phyloP scores from a whole-genome alignment of 2,888 invertebrate genomes.

The Callyntrura guangdongensis region DNA sequence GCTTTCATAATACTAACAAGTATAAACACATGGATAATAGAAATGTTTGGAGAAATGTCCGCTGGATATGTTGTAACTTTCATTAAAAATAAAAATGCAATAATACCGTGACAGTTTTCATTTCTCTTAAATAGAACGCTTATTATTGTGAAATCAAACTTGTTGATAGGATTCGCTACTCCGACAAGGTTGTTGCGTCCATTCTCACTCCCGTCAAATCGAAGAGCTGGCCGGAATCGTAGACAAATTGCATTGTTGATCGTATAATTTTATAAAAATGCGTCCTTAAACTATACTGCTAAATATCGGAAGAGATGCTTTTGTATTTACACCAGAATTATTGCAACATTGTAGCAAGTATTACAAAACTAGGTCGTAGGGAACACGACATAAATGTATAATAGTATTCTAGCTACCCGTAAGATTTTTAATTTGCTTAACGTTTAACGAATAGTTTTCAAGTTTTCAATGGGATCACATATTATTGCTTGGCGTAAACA shows the following conservation, averaged over 20 bases:
- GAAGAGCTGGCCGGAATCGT: no score
- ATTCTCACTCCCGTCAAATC: neutral
- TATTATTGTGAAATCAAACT: neutral
- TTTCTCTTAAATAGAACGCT: neutral
- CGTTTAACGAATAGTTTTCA: no score
- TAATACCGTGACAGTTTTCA: constrained; percentile 4
- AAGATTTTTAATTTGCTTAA: no score
- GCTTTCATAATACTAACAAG: neutral
- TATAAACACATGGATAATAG: neutral
- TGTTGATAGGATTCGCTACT: neutral
- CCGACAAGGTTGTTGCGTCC: neutral
- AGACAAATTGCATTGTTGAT: neutral
- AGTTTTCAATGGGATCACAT: no score
- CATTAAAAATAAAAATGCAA: neutral
- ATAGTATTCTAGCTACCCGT: no score
- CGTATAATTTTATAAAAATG: neutral
- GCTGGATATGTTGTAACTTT: no score
- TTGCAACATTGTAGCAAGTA: neutral
- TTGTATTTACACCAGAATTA: neutral
- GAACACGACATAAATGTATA: neutral
- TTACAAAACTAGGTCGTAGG: neutral
- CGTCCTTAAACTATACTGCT: no score
- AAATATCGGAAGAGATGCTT: no score
- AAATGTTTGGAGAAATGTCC: no score
- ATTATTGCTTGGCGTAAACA: no score